Evolutionary conservation across 2,113 vertebrate genomes (phyloP), one percentile per base, ranked within the genome.

Genomic region (Burhinus oedicnemus): DNA sequence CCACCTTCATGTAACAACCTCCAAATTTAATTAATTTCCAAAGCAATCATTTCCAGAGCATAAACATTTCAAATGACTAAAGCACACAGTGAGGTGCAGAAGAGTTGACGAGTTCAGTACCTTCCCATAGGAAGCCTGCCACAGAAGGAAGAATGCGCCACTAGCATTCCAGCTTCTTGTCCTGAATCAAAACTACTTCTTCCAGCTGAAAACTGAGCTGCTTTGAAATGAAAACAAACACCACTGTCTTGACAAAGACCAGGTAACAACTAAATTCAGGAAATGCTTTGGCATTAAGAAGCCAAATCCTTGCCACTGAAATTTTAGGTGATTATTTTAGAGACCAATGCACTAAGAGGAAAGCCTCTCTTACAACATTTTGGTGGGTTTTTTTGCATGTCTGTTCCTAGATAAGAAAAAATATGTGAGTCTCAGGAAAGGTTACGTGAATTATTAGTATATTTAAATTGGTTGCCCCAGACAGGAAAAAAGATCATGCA

Each of bases 381-480:
- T 82, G 21, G 16, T 54, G 15, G 5, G 2, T 11, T 22, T 27
- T 44, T 32, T 30, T 66, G 5, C 2, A 1, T 23, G 9, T 18
- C 2, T 89, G 36, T 57, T 34, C 52, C 34, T 47, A 79, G 72
- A 12, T 21, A 51, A 61, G 14, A 79, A 87, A 86, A 89, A 88
- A 52, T 2, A 15, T 3, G 2, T 10, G 14, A 52, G 17, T 52
- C 85, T 78, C 90, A 68, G 60, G 66, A 62, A 81, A n/a, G 20
- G 38, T 27, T 93, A 72, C 0, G 7, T 60, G 38, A 64, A 55
- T 89, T 92, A 70, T 86, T 89, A 60, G 62, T 64, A 62, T 47
- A 97, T 87, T 87, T 79, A 49, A 95, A 84, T 64, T 64, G 38
- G 64, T 91, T 87, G 83, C 74, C 74, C 44, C 29, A 69, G 81